Evolutionary conservation across 2,113 vertebrate genomes (phyloP).

Genomic region (Condylura cristata): DNA sequence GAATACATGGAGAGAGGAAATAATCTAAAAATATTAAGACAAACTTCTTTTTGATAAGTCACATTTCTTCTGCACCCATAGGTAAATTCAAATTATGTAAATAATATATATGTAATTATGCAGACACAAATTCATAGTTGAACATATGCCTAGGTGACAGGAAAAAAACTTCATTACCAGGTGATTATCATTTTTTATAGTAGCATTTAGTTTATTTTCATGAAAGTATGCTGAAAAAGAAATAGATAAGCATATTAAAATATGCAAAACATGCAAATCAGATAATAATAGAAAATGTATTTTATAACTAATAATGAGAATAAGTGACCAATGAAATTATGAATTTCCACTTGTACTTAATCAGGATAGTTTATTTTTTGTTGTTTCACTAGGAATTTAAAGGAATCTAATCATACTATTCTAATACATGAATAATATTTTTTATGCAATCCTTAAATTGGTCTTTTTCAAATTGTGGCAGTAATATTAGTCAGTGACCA

Average conservation of each 20-base stretch:
- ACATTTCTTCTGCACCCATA: not conserved
- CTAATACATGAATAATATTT: not conserved
- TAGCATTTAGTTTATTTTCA: not conserved
- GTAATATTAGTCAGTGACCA: conserved; percentile 7
- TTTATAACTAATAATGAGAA: not conserved
- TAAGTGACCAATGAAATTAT: not conserved
- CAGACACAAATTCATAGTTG: not conserved
- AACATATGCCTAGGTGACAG: not conserved
- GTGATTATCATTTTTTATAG: not conserved
- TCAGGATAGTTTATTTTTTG: not conserved
- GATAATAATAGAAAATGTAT: not conserved
- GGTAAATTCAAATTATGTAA: conserved; percentile 1
- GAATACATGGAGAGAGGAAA: not conserved
- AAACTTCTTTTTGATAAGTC: not conserved
- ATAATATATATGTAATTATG: not conserved
- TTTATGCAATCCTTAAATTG: not conserved
- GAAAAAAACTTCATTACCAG: not conserved
- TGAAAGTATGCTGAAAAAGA: conserved; percentile 6
- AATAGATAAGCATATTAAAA: not conserved
- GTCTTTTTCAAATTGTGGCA: not conserved
- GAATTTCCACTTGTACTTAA: not conserved
- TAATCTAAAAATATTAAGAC: not conserved
- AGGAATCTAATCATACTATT: not conserved
- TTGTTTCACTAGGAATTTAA: not conserved
- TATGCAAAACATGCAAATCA: not conserved